A percentile compares a stretch with the other conserved stretches of the same genome.
These are phyloP conservation scores for Geococcyx californianus DNA, from an alignment of 2,113 vertebrate genomes.

Conservation along the genomic window DNA sequence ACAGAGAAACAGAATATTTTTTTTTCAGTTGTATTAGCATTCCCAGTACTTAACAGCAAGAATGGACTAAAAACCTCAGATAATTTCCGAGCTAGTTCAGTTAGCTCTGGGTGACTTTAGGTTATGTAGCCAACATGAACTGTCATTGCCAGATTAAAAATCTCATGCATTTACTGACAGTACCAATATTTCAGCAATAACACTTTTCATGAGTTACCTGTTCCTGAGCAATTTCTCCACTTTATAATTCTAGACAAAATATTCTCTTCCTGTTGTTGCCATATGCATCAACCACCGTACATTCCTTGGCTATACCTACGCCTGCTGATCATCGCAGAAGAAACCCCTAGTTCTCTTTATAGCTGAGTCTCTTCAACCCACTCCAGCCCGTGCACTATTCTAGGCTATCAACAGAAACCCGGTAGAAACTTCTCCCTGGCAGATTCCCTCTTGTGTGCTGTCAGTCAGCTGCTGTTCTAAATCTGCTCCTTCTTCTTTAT, in stretches of 20 bases:
- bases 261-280: neutral
- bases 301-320: neutral
- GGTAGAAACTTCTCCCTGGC: neutral
- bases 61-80: neutral
- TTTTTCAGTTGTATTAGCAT: neutral
- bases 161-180: neutral
- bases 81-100: neutral
- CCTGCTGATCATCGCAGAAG: neutral
- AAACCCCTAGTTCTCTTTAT: neutral
- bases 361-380: neutral
- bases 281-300: neutral
- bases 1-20: neutral
- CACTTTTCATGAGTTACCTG: neutral
- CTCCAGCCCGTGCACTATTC: constrained; percentile 18
- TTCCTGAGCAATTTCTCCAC: neutral
- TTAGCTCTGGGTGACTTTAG: neutral
- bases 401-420: neutral
- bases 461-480: constrained; percentile 2
- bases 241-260: neutral
- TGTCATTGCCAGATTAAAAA: neutral
- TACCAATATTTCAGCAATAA: neutral
- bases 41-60: neutral
- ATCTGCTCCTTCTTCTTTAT: neutral
- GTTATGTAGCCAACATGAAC: neutral
- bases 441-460: neutral